phyloP scores from a whole-genome alignment of 2,113 vertebrate genomes.

The Hippopotamus amphibius region DNA sequence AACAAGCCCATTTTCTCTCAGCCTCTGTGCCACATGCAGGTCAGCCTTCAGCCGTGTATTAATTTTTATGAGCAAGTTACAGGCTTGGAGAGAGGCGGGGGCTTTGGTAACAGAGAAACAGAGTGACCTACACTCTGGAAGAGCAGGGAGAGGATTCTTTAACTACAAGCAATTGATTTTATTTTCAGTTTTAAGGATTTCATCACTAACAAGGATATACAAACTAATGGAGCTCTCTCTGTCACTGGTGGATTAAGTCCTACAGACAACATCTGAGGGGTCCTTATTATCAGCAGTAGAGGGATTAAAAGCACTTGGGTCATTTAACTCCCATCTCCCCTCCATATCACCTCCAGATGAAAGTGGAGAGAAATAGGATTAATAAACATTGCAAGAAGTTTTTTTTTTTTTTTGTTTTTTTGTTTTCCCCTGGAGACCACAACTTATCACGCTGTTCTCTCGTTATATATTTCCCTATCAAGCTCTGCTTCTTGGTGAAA shows the following conservation, averaged over 20 bases:
- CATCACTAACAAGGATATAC: constrained; percentile 14
- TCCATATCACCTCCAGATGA: constrained; percentile 39
- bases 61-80: not conserved
- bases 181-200: constrained; percentile 57
- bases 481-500: not conserved
- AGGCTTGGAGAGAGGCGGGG: not conserved
- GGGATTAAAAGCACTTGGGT: not conserved
- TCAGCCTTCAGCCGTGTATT: not conserved
- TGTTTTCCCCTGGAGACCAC: not conserved
- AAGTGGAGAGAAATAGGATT: constrained; percentile 41
- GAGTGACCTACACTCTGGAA: not conserved
- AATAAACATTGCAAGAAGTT: not conserved
- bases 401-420: not conserved
- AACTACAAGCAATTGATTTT: constrained; percentile 26
- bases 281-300: not conserved
- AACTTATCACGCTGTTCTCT: not conserved
- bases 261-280: not conserved
- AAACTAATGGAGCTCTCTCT: constrained; percentile 55
- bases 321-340: constrained; percentile 14
- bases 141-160: not conserved
- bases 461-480: not conserved
- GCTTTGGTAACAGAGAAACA: not conserved
- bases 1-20: not conserved
- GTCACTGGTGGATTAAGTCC: constrained; percentile 27
- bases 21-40: not conserved